phyloP scores from a whole-genome alignment of 2,113 vertebrate species.

The Ondatra zibethicus region DNA sequence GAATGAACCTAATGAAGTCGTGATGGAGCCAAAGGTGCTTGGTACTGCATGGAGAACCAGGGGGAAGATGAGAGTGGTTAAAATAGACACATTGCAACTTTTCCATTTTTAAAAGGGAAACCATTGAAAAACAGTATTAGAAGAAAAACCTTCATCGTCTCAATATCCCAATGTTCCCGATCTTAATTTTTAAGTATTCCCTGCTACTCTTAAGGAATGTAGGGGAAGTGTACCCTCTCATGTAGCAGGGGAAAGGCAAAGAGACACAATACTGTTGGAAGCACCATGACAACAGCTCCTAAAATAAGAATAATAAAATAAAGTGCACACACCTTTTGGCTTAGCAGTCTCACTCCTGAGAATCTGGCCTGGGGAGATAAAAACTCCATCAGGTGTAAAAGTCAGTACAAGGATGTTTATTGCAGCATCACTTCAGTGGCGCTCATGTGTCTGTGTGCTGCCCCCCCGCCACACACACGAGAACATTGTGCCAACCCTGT shows the following conservation, averaged over 20 bases:
- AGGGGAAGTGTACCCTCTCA: background rate
- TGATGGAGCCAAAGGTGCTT: background rate
- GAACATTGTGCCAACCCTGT: no score
- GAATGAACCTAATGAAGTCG: no score
- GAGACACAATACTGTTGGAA: background rate
- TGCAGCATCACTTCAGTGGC: background rate
- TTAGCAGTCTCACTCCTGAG: background rate
- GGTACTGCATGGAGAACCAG: no score
- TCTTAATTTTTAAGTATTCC: background rate
- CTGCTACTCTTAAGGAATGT: background rate
- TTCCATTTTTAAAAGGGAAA: background rate
- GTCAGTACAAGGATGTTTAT: background rate
- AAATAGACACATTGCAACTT: background rate
- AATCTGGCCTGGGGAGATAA: background rate
- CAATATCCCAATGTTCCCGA: background rate
- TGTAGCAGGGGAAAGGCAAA: background rate
- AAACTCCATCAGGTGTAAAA: constrained; percentile 18
- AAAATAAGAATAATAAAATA: background rate
- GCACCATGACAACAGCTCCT: background rate
- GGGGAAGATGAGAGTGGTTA: background rate
- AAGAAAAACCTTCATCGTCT: background rate
- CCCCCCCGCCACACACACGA: no score
- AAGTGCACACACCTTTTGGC: background rate
- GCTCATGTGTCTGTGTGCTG: background rate
- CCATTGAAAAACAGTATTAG: background rate